A percentile compares a stretch with the other conserved stretches of the same genome.
Conservation (phyloP, 2,888 invertebrate species). For the Tipula vernalis region DNA sequence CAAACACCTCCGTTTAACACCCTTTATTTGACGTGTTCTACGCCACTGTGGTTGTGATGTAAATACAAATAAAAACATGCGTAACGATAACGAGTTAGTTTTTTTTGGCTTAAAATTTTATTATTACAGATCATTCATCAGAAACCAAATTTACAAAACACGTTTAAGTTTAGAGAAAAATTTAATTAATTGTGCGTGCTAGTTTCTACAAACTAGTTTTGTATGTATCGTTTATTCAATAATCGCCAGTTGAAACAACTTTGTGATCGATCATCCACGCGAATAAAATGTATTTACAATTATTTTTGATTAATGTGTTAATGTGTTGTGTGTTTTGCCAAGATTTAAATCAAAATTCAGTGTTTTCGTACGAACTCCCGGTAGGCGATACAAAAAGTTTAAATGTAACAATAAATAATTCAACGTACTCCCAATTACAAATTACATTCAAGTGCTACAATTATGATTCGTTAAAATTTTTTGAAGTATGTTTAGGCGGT, state of each 20-base stretch:
- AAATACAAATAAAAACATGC: too few relatives aligned
- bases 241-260: neutral
- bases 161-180: too few relatives aligned
- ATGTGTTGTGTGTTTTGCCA: neutral
- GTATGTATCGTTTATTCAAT: neutral
- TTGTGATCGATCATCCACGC: neutral
- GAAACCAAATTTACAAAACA: too few relatives aligned
- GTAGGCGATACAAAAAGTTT: neutral
- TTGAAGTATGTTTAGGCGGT: neutral
- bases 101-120: too few relatives aligned
- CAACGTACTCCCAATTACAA: neutral
- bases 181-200: too few relatives aligned
- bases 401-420: neutral
- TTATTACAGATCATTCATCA: too few relatives aligned
- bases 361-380: neutral
- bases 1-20: too few relatives aligned
- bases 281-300: neutral
- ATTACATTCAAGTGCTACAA: neutral
- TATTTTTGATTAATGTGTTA: neutral
- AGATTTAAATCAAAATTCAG: neutral
- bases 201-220: too few relatives aligned
- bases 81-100: too few relatives aligned
- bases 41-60: too few relatives aligned
- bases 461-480: neutral
- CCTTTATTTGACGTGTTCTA: too few relatives aligned